Evolutionary conservation across 2,797 vertebrate species (phyloP).

Genomic region (Rachycentron canadum): DNA sequence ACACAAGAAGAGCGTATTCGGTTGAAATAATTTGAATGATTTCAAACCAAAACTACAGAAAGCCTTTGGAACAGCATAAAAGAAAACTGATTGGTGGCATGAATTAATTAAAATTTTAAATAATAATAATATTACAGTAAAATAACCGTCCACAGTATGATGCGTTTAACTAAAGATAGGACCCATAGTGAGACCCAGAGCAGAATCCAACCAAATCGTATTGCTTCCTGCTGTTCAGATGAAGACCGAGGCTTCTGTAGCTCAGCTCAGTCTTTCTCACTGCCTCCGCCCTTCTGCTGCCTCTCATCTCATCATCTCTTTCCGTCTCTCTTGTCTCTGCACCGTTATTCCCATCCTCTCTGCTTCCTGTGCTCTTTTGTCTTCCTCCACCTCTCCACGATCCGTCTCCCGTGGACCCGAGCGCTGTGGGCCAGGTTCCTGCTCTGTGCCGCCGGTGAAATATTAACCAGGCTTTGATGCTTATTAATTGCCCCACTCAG

Average conservation of each 20-base stretch:
- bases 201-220: slow-evolving; percentile 10
- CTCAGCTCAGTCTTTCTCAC: slow-evolving; percentile 56
- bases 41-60: neutral
- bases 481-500: slow-evolving; percentile 83
- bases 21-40: neutral
- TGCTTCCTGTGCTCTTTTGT: slow-evolving; percentile 58
- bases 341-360: slow-evolving; percentile 29
- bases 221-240: slow-evolving; percentile 33
- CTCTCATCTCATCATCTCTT: slow-evolving; percentile 52
- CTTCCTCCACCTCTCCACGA: slow-evolving; percentile 48
- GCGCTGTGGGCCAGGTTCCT: slow-evolving; percentile 50
- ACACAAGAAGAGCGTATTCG: neutral
- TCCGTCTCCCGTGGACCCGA: slow-evolving; percentile 53
- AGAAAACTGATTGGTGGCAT: neutral
- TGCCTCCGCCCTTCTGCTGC: slow-evolving; percentile 62
- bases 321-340: slow-evolving; percentile 38
- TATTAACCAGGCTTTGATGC: slow-evolving; percentile 85
- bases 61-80: neutral
- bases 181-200: neutral
- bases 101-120: neutral
- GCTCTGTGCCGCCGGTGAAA: slow-evolving; percentile 70
- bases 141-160: neutral
- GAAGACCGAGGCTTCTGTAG: slow-evolving; percentile 33
- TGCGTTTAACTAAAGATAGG: neutral
- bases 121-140: neutral